Base-by-base conservation (phyloP, 2,888 invertebrate genomes). In the Sympetrum striolatum region DNA sequence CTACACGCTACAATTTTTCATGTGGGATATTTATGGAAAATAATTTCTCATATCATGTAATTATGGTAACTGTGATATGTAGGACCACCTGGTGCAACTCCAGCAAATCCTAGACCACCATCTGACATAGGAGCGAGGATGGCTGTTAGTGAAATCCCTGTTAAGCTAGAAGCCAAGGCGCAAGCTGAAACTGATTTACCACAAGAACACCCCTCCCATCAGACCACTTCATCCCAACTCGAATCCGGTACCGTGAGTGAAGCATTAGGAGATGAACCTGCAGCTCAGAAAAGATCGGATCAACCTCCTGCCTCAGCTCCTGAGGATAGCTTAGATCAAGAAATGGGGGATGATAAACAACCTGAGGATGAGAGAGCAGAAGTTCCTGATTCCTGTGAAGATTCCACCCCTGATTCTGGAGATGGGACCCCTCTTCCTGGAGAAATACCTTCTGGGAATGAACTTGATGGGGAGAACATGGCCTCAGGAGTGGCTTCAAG, bases 21-120 rank as follows among this genome's bases (percentile, higher is more conserved):
- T 39, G 39, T 53, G 53, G 53, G 18, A 18, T 53, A 53, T 3
- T 14, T 18, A 18, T 18, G 53, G 10, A 10, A 44, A 44, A 6
- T 8, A 3, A 53, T 53, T 18, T 15, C 18, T 53, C 53, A 53
- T 53, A 15, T 18, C 18, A 1, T 53, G 15, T 53, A 53, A 53
- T 18, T 6, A 14, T 22, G 64, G 44, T 53, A 22, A 25, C 5
- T 81, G 39, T 81, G 15, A 18, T 64, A 37, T 37, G 2, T 64
- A 90, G 91, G 91, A n/a, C 90, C 91, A 14, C 91, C 80, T 14
- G 90, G 91, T 31, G 80, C 90, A 44, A 90, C 90, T 22, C 91
- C 91, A 80, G 79, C 91, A 48, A 90, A 81, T 82, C 73, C 91
- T 8, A 48, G 80, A 37, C 81, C 82, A 0, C 81, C 90, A 22